phyloP scores from a whole-genome alignment of 2,888 invertebrate species.

The Coremacera marginata region DNA sequence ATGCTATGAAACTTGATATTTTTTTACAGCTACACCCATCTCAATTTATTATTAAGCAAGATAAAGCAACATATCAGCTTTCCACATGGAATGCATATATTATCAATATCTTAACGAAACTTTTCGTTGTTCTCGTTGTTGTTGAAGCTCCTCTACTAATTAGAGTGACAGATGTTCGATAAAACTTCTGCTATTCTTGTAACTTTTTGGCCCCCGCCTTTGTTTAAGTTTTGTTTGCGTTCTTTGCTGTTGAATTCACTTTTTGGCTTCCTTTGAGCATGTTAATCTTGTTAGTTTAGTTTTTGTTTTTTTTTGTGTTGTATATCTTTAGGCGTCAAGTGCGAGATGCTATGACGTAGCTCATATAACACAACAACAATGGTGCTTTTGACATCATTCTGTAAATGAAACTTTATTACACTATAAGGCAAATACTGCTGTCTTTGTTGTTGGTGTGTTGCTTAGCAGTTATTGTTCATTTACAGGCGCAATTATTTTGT shows the following conservation, averaged over 20 bases:
- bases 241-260: not conserved
- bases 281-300: conserved; percentile 33
- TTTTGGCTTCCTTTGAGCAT: conserved; percentile 26
- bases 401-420: not conserved
- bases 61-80: not conserved
- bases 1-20: conserved; percentile 12
- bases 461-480: conserved; percentile 19
- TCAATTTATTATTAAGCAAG: not conserved
- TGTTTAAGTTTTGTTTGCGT: no score
- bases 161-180: conserved; percentile 37
- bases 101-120: conserved; percentile 17
- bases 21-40: not conserved
- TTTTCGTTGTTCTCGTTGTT: conserved; percentile 47
- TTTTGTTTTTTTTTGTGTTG: not conserved
- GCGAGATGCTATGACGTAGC: not conserved
- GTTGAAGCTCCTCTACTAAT: conserved; percentile 47
- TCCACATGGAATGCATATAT: not conserved
- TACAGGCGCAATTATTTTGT: conserved; percentile 13
- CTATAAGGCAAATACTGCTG: not conserved
- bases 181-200: not conserved
- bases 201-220: no score
- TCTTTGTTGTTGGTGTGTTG: not conserved
- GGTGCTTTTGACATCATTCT: conserved; percentile 20
- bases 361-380: conserved; percentile 16
- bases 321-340: conserved; percentile 22